Base-by-base conservation (phyloP, 2,888 invertebrate genomes). In the Hypomecis punctinalis region DNA sequence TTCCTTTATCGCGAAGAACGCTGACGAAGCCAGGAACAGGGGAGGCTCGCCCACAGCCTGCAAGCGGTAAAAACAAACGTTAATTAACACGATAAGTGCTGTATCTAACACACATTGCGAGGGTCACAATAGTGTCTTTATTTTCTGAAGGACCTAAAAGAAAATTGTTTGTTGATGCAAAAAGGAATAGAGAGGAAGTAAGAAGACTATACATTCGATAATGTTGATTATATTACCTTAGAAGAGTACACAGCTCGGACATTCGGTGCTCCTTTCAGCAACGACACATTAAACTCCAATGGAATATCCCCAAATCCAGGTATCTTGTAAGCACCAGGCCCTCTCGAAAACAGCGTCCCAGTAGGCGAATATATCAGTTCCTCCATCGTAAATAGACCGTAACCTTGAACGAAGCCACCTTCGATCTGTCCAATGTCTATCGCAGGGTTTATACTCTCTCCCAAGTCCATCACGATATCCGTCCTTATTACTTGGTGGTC, bases 381-480 rank as follows among this genome's bases (percentile, higher is more conserved):
- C 88, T 99, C 99, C 79, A 99, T 91, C 0, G 97, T 97, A 78
- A 97, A 98, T 61, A 99, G 85, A 0, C 99, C 99, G 78, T 98
- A 98, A 0, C 99, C 99, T 94, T 99, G 98, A 81, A 98, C 94
- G 78, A 98, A 99, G 0, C 94, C 99, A 3, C 99, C 99, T 90
- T 99, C 99, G 11, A 99, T 96, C 93, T 99, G 99, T 0, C 99
- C 99, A 75, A 99, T 97, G 78, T 99, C 99, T 70, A 99, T 98
- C 0, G 99, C 98, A 5, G 99, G 99, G 89, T 99, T 99, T 60
- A 99, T 90, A 87, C 98, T 98, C 74, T 97, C 96, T 0, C 99
- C 99, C 73, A 99, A 94, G 90, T 99, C 99, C 99, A 99, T 99
- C 0, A 99, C 98, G 74, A 99, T 98, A 79, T 99, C 98, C 0